Conservation (phyloP, 2,113 vertebrate species). For the Ctenodactylus gundi region DNA sequence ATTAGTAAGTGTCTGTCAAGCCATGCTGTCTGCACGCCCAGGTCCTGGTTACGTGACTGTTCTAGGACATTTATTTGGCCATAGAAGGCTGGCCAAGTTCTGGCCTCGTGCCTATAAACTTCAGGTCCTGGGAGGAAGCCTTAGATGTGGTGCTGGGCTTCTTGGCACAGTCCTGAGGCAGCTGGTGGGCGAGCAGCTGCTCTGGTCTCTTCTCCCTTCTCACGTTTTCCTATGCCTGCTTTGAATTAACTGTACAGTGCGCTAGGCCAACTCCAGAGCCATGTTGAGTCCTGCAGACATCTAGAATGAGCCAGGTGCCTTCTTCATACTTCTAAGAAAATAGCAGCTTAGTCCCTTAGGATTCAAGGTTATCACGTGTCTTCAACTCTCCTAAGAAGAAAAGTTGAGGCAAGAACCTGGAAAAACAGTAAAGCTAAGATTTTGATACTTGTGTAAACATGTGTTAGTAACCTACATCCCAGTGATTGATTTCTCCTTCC, state of each 20-base stretch:
- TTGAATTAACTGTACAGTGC: neutral
- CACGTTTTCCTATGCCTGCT: neutral
- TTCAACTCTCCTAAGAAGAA: neutral
- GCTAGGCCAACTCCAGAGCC: neutral
- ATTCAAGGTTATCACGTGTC: neutral
- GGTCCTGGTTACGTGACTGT: neutral
- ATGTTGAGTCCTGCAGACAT: neutral
- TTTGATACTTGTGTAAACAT: neutral
- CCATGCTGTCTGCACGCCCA: too few relatives aligned
- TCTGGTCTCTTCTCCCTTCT: neutral
- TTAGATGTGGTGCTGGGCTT: neutral
- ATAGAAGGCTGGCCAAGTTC: neutral
- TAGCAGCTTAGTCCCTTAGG: neutral
- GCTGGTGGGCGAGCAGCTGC: neutral
- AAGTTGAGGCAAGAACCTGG: neutral
- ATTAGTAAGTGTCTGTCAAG: slow-evolving; percentile 85
- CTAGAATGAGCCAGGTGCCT: neutral
- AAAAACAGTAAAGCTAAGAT: neutral
- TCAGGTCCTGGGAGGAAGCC: neutral
- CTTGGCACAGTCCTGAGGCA: neutral
- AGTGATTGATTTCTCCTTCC: too few relatives aligned
- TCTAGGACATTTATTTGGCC: neutral
- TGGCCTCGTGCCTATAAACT: neutral
- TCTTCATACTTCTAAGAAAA: neutral
- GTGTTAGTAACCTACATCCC: neutral